A percentile compares a stretch with the other conserved stretches of the same genome.
Conservation (phyloP, 1,140 invertebrate genomes). For the Proctacanthus coquilletti region DNA sequence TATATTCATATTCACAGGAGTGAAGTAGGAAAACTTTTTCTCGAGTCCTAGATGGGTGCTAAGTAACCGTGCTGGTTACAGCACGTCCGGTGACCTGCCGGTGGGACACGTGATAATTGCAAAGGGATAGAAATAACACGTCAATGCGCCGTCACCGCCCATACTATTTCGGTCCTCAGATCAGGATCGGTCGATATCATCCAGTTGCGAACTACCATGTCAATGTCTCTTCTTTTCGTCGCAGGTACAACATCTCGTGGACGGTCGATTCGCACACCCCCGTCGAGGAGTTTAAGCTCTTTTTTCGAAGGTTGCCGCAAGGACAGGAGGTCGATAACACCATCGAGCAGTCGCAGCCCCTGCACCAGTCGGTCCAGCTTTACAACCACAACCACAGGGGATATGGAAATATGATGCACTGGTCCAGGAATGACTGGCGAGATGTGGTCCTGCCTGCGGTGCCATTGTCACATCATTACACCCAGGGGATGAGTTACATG, state of each 20-base stretch:
- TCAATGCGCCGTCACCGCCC: too few species aligned
- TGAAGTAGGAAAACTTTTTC: background rate
- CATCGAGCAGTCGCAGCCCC: constrained; percentile 25
- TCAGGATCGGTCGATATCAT: too few species aligned
- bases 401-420: constrained; percentile 26
- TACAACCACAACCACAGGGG: constrained; percentile 6
- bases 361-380: constrained; percentile 31
- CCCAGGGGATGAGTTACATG: constrained; percentile 42
- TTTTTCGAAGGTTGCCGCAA: constrained; percentile 41
- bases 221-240: background rate
- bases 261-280: constrained; percentile 44
- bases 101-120: too few species aligned
- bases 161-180: too few species aligned
- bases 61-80: too few species aligned
- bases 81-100: too few species aligned
- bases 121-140: too few species aligned
- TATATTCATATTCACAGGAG: background rate
- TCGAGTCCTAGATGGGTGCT: too few species aligned
- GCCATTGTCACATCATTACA: constrained; percentile 28
- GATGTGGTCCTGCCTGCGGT: constrained; percentile 41
- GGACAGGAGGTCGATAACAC: constrained; percentile 31
- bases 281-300: constrained; percentile 47
- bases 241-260: constrained; percentile 49
- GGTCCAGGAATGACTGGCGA: constrained; percentile 37
- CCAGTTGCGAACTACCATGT: background rate